Evolutionary conservation across 2,888 invertebrate genomes (phyloP).

Genomic region (Chorisops tibialis): DNA sequence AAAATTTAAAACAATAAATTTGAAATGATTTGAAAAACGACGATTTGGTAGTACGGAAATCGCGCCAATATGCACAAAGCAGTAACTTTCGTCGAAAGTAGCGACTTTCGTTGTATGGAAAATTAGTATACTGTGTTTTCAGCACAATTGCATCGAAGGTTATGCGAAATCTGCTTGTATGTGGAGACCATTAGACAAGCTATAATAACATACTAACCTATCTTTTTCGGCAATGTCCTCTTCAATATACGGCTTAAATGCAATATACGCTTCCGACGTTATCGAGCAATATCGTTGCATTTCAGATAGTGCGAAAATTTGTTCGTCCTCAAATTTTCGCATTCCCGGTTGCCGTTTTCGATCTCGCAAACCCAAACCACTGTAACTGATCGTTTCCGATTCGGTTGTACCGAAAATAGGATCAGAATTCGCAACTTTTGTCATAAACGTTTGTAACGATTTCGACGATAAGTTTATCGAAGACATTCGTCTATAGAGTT

Average conservation of each 20-base stretch:
- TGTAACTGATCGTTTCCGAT: conserved; percentile 44
- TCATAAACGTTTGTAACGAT: conserved; percentile 44
- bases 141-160: too few relatives aligned
- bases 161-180: too few relatives aligned
- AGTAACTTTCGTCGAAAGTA: too few relatives aligned
- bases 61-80: too few relatives aligned
- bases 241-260: conserved; percentile 50
- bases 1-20: too few relatives aligned
- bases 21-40: too few relatives aligned
- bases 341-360: conserved; percentile 46
- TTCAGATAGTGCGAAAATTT: conserved; percentile 48
- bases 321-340: conserved; percentile 47
- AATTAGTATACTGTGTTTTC: too few relatives aligned
- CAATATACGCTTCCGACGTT: conserved; percentile 47
- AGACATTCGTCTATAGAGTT: conserved; percentile 46
- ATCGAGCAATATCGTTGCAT: conserved; percentile 51
- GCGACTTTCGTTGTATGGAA: too few relatives aligned
- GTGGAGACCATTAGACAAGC: too few relatives aligned
- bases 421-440: conserved; percentile 43
- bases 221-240: conserved; percentile 47
- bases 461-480: conserved; percentile 45
- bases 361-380: conserved; percentile 42
- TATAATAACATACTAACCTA: conserved; percentile 41
- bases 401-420: conserved; percentile 46
- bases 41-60: too few relatives aligned